Evolutionary conservation across 2,113 vertebrate species (phyloP).

Genomic region (Pipa parva): DNA sequence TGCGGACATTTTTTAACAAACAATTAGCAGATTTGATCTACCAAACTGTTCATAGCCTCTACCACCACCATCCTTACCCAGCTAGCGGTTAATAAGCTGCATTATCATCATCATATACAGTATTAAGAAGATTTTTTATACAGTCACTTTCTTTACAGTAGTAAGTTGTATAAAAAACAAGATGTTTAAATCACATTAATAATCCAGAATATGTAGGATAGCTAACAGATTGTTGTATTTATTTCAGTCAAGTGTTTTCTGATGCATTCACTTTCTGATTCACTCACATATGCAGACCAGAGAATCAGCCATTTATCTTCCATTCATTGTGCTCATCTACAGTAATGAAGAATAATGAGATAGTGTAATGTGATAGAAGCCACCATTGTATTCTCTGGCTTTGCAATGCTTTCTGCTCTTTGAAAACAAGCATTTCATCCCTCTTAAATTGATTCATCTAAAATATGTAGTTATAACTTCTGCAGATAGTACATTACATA

Average conservation of each 20-base stretch:
- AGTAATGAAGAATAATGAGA: conserved; percentile 40
- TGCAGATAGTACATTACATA: neutral
- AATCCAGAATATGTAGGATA: neutral
- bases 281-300: conserved; percentile 35
- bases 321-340: conserved; percentile 26
- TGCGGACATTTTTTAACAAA: no score
- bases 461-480: conserved; percentile 9
- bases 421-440: conserved; percentile 11
- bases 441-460: conserved; percentile 12
- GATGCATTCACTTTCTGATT: conserved; percentile 20
- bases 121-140: neutral
- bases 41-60: no score
- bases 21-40: no score
- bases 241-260: conserved; percentile 12
- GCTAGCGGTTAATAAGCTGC: no score
- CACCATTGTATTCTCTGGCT: conserved; percentile 4
- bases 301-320: conserved; percentile 31
- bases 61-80: no score
- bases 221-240: conserved; percentile 36
- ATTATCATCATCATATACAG: no score
- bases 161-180: conserved; percentile 18
- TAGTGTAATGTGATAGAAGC: conserved; percentile 14
- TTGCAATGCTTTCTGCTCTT: neutral
- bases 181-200: conserved; percentile 21
- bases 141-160: neutral